Evolutionary conservation across 2,888 invertebrate species (phyloP), one percentile per base, ranked within the genome.

Genomic region (Chloromyia formosa): DNA sequence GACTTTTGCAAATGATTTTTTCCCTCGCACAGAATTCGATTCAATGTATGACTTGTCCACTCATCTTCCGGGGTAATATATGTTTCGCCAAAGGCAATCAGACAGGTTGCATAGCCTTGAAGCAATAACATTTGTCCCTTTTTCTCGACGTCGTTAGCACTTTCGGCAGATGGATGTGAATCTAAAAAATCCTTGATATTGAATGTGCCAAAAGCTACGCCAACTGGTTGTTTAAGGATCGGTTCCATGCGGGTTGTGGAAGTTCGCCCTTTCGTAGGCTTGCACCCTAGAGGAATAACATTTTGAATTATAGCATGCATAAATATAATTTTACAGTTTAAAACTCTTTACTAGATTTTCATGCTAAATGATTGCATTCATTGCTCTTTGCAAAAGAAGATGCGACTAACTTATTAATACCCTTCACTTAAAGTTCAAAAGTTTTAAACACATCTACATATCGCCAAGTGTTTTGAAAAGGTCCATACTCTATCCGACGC

Each of bases 71-170:
- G 80, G 1, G 82, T 83, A 4, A 83, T 79, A 68, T 82, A 82
- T 5, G 81, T 79, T 20, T 81, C 79, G 0, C 82, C 82, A 75
- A 83, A 84, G 1, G 81, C 83, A 53, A 83, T 80, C 1, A 85
- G 73, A 61, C 80, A 78, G 0, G 80, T 80, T 0, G 82, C 83
- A 64, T 77, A 85, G 0, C 80, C 80, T 62, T 80, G 77, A 0
- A 80, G 74, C n/a, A 42, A 4, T 16, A 14, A 16, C 3, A n/a
- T 1, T n/a, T 49, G 1, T n/a, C 3, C 12, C 10, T 2, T 3
- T 12, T n/a, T n/a, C 3, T 49, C 49, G 2, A 12, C 1, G 2
- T 49, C 3, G 2, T 12, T 3, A 3, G 14, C 49, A 12, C 3
- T 49, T 49, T 49, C 12, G 10, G 16, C 54, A 22, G 53, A 12